These are phyloP conservation scores for Phaetusa simplex DNA, from an alignment of 2,113 vertebrate genomes.

Conservation along the genomic window DNA sequence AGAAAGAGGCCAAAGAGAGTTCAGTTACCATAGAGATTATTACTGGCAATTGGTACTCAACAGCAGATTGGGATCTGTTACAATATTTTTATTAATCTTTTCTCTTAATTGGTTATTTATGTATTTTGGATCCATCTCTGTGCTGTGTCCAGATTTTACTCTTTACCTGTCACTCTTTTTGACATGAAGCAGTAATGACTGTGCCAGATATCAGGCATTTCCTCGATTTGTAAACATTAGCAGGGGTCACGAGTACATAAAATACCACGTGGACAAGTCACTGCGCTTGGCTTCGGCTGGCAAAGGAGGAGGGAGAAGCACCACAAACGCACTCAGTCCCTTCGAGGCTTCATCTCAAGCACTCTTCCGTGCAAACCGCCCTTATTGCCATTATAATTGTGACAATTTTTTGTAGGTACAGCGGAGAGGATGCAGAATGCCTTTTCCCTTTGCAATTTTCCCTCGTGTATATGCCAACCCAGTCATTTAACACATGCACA, in stretches of 20 bases:
- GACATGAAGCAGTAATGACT: slow-evolving; percentile 73
- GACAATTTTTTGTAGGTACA: neutral
- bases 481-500: neutral
- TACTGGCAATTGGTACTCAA: slow-evolving; percentile 76
- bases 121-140: slow-evolving; percentile 58
- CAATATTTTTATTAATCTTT: slow-evolving; percentile 77
- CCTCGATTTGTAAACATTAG: slow-evolving; percentile 65
- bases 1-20: slow-evolving; percentile 65
- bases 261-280: neutral
- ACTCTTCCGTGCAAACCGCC: neutral
- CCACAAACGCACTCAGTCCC: neutral
- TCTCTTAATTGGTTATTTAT: slow-evolving; percentile 78
- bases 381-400: neutral
- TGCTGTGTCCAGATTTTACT: slow-evolving; percentile 72
- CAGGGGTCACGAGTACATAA: slow-evolving; percentile 14
- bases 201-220: slow-evolving; percentile 73
- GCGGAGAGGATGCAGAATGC: neutral
- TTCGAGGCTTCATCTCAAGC: neutral
- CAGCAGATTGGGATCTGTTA: slow-evolving; percentile 79
- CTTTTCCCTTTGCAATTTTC: neutral
- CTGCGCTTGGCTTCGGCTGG: neutral
- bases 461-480: neutral
- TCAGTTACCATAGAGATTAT: slow-evolving; percentile 73
- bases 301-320: neutral
- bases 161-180: slow-evolving; percentile 81